Conservation (phyloP, 2,113 vertebrate species). For the Hepsetus odoe region DNA sequence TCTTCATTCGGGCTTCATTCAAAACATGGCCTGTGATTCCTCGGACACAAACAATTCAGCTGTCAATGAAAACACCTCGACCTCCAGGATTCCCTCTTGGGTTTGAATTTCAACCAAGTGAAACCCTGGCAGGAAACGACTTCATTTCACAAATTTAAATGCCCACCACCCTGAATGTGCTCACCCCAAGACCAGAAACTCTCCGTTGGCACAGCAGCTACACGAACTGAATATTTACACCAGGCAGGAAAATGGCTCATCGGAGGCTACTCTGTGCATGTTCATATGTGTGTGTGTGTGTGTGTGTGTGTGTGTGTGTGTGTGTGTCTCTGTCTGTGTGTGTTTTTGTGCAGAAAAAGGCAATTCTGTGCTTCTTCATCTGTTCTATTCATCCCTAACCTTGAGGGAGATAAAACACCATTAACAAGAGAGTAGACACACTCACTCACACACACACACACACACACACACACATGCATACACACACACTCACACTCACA, state of each 20-base stretch:
- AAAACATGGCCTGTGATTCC: conserved; percentile 54
- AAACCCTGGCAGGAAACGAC: conserved; percentile 58
- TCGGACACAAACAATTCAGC: conserved; percentile 58
- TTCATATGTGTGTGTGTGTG: conserved; percentile 4
- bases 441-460: neutral
- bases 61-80: conserved; percentile 56
- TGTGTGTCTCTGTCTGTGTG: no score
- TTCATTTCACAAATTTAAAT: conserved; percentile 56
- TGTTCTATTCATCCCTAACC: conserved; percentile 45
- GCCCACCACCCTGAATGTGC: conserved; percentile 17
- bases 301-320: neutral
- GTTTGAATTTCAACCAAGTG: conserved; percentile 68
- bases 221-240: conserved; percentile 47
- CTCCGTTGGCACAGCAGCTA: conserved; percentile 34
- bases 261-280: neutral
- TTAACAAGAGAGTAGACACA: conserved; percentile 50
- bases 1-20: conserved; percentile 53
- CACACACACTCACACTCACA: conserved; percentile 25
- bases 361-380: conserved; percentile 48
- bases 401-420: conserved; percentile 46
- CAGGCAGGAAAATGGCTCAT: conserved; percentile 27
- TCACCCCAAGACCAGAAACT: conserved; percentile 29
- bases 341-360: conserved; percentile 18
- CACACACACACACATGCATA: neutral
- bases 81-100: conserved; percentile 30